Percentiles rank a stretch among this genome's conserved stretches.
These are phyloP conservation scores for Semotilus atromaculatus DNA, from an alignment of 2,797 vertebrate genomes.

Conservation along the genomic window DNA sequence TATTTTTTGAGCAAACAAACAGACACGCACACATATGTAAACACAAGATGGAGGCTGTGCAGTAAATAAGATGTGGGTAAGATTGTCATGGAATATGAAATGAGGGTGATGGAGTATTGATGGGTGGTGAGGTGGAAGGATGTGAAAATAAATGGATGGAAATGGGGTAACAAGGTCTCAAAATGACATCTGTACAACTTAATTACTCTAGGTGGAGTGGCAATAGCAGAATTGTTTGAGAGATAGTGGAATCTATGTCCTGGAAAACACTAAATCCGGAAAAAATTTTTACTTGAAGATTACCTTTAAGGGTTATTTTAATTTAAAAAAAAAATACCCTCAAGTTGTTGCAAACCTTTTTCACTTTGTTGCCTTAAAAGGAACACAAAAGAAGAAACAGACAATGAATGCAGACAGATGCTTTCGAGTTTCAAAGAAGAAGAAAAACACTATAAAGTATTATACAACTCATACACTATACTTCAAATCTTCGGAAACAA, in stretches of 20 bases:
- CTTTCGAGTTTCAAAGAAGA: background rate
- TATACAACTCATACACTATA: background rate
- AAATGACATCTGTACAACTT: conserved; percentile 29
- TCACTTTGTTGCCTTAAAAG: background rate
- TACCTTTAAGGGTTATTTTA: background rate
- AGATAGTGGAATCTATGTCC: background rate
- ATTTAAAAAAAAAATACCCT: no score
- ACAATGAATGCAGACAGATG: background rate
- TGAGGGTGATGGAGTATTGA: conserved; percentile 20
- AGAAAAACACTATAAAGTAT: background rate
- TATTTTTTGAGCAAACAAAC: conserved; percentile 26
- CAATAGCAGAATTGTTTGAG: background rate
- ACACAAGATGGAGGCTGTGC: conserved; percentile 2
- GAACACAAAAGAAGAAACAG: background rate
- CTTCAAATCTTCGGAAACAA: background rate
- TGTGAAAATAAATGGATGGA: conserved; percentile 14
- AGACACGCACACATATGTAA: conserved; percentile 10
- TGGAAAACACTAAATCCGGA: background rate
- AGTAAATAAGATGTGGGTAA: conserved; percentile 30
- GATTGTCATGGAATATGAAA: conserved; percentile 31
- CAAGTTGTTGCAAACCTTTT: background rate
- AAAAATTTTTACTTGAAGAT: background rate
- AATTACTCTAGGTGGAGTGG: conserved; percentile 21
- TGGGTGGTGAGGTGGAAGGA: conserved; percentile 18
- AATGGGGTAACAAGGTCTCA: conserved; percentile 37